Base-by-base conservation (phyloP, 92 coral and sea anemone species). In the Metridium senile region DNA sequence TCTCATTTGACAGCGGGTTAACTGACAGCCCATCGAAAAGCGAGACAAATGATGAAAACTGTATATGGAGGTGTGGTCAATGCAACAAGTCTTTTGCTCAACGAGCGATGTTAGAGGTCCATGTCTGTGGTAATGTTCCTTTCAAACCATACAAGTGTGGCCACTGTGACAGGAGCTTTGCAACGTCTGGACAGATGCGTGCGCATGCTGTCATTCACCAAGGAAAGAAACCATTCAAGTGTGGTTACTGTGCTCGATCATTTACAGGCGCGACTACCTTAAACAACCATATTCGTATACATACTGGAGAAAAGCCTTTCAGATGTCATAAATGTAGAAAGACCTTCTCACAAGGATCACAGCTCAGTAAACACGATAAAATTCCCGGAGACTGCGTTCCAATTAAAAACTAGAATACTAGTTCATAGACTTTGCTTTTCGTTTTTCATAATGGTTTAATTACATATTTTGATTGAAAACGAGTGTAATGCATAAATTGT, bases 271-370 rank as follows among this genome's bases (percentile, higher is more conserved):
- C 99, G 26, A 95, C 99, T 17, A 95, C 99, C 1, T 89, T 95
- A 9, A 93, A 91, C 68, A 95, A 95, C 57, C 99, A 95, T 75
- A 94, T 95, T 13, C 86, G 99, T 26, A 93, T 97, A 18, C 99
- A 95, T 54, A 95, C 99, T 9, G 99, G 99, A 18, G 99, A 95
- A 76, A 87, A 87, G 76, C 99, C 99, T 26, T 95, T 95, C 84
- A 80, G 69, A 18, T 95, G 99, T 45, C 83, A 86, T 47, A 95
- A 88, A 47, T 95, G 99, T 85, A 86, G 87, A 34, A 88, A 89
- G 52, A 49, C 82, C 13, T 95, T 95, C 82, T 77, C 96, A 19
- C 99, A 95, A 68, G 94, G 93, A 57, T 93, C 98, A n/a, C 99
- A 95, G 65, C 91, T 95, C 59, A 95, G 99, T 85, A 86, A 91